Evolutionary conservation across 2,113 vertebrate species (phyloP), one percentile per base, ranked within the genome.

Genomic region (Neolamprologus kungweensis): DNA sequence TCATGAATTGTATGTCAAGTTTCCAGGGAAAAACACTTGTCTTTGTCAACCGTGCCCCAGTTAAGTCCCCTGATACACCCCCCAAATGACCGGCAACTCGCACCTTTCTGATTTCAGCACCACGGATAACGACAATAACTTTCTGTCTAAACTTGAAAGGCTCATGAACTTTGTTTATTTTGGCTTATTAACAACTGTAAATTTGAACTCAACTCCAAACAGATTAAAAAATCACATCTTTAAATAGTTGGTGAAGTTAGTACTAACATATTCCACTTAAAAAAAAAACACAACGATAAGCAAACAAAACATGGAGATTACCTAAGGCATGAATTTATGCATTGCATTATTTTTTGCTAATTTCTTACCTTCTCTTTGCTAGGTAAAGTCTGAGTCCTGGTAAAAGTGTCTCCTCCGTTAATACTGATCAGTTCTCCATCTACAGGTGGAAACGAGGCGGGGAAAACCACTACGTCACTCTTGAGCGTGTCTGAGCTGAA

Each of bases 401-500:
- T 96, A 71, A 71, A 71, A 23, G 65, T 42, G 35, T 71, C 65
- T 23, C 65, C n/a, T 42, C 0, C 65, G 12, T 71, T 71, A 35
- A 65, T 65, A 65, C 60, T 65, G 60, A 65, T 65, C 6, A 65
- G 60, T 35, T 65, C 60, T 2, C 0, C 60, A 35, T 65, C 60
- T n/a, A n/a, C 6, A n/a, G 60, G 31, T 8, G 60, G 60, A 68
- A 68, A 37, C 1, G 60, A 0, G 0, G 60, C 60, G 19, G 60
- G 60, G 10, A 68, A 68, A 0, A 68, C 60, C 6, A 65, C 33
- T 0, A 65, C 60, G 2, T 65, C 60, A 65, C 94, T 94, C 86
- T 94, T 95, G 71, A 94, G 85, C 0, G 93, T 94, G 91, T 94
- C 93, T 55, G 91, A 95, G 42, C 91, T 94, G 87, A 94, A 95